Base-by-base conservation (phyloP, 2,888 invertebrate species). In the Lasioglossum figueresi region DNA sequence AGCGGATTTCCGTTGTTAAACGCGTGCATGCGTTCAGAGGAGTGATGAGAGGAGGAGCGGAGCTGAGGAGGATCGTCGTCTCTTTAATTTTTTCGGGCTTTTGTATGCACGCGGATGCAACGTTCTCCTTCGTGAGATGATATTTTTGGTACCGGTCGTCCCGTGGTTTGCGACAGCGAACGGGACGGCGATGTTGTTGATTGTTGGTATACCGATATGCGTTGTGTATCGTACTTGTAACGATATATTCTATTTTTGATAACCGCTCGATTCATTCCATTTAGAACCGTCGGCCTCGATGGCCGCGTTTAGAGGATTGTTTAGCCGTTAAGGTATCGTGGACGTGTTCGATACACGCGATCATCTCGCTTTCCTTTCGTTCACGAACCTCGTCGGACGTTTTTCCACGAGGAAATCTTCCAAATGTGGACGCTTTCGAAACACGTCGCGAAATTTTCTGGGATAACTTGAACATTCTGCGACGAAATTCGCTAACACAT, bases 211-310 rank as follows among this genome's bases (percentile, higher is more conserved):
- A 82, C 80, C 71, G 80, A 79, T 63, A 63, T 88, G 72, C 81
- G 83, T 88, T 88, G 76, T 75, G 77, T 87, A 85, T 85, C 83
- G 79, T 83, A 85, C 79, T 82, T 75, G 79, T 78, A 88, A 80
- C 63, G 82, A 88, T 88, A 86, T 83, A 86, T 83, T 88, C 88
- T 88, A 88, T 88, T 88, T 88, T 88, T 88, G 88, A 88, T 88
- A 88, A 88, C 75, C 82, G 77, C 85, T 81, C 80, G 80, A 78
- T 86, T 84, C 59, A 80, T 85, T 87, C 87, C 77, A 80, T 88
- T 87, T 80, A 83, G 81, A 79, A 56, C 23, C 76, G 79, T 72
- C 73, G 43, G 63, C 75, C 71, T 74, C 2, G 40, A 79, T 70
- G 80, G 79, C 73, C 83, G 72, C 74, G 81, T 86, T 87, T 86